These are phyloP conservation scores for Patella ulyssiponensis DNA, from an alignment of 2,888 invertebrate genomes.

Conservation along the genomic window DNA sequence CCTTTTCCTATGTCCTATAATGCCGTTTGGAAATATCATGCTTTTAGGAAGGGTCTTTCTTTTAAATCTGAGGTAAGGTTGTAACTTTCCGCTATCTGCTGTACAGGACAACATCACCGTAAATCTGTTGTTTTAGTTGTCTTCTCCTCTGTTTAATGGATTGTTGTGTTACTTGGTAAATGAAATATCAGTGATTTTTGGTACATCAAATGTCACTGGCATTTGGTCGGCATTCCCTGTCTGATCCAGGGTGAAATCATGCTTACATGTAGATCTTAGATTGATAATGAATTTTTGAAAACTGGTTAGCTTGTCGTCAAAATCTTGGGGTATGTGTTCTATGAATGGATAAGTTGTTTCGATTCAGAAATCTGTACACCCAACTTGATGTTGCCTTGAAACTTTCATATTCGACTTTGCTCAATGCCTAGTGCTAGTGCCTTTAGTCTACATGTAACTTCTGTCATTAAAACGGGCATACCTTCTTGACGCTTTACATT, in stretches of 20 bases:
- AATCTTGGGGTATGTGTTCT: not conserved
- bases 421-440: too few relatives aligned
- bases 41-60: too few relatives aligned
- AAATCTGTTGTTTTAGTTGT: not conserved
- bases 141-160: not conserved
- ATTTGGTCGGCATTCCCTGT: too few relatives aligned
- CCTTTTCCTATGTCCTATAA: too few relatives aligned
- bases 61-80: too few relatives aligned
- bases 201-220: too few relatives aligned
- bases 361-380: not conserved
- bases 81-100: not conserved
- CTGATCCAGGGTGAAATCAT: not conserved
- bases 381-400: constrained; percentile 6
- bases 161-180: not conserved
- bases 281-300: not conserved
- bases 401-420: not conserved
- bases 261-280: not conserved
- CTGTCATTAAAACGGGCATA: too few relatives aligned
- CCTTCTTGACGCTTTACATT: too few relatives aligned
- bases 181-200: too few relatives aligned
- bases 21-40: too few relatives aligned
- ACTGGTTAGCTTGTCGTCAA: too few relatives aligned
- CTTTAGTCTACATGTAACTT: too few relatives aligned
- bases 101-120: not conserved
- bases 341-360: not conserved